phyloP scores from a whole-genome alignment of 2,113 vertebrate genomes.

The Anoplopoma fimbria region DNA sequence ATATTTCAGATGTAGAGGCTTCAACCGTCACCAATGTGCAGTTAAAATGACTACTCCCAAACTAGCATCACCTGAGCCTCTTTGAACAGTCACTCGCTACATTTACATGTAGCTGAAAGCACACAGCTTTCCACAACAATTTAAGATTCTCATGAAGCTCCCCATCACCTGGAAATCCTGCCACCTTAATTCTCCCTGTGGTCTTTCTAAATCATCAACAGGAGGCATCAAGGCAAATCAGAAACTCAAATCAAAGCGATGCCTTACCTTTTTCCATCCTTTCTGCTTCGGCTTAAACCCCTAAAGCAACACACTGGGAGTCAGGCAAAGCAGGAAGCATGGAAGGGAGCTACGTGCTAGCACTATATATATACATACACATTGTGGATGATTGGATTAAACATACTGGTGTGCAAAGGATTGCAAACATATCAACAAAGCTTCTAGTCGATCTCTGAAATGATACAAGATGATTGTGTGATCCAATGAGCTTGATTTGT shows the following conservation, averaged over 20 bases:
- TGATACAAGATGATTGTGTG: neutral
- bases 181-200: conserved; percentile 10
- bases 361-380: conserved; percentile 4
- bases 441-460: neutral
- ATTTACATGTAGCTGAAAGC: conserved; percentile 19
- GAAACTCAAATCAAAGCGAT: conserved; percentile 54
- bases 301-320: conserved; percentile 78
- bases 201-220: conserved; percentile 36
- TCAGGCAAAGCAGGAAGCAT: conserved; percentile 73
- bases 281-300: conserved; percentile 44
- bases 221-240: conserved; percentile 35
- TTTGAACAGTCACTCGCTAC: conserved; percentile 17
- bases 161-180: conserved; percentile 38
- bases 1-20: neutral
- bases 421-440: conserved; percentile 1
- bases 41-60: conserved; percentile 7
- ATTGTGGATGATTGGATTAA: conserved; percentile 28
- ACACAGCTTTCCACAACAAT: neutral
- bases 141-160: conserved; percentile 12
- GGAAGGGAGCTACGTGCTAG: conserved; percentile 31
- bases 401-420: neutral
- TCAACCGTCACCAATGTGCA: conserved; percentile 9
- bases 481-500: neutral
- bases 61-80: conserved; percentile 5
- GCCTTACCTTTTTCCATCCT: conserved; percentile 79